Percentiles rank a stretch among this genome's conserved stretches.
Evolutionary conservation across 2,888 invertebrate genomes (phyloP).

Genomic region (Cheilosia grossa): DNA sequence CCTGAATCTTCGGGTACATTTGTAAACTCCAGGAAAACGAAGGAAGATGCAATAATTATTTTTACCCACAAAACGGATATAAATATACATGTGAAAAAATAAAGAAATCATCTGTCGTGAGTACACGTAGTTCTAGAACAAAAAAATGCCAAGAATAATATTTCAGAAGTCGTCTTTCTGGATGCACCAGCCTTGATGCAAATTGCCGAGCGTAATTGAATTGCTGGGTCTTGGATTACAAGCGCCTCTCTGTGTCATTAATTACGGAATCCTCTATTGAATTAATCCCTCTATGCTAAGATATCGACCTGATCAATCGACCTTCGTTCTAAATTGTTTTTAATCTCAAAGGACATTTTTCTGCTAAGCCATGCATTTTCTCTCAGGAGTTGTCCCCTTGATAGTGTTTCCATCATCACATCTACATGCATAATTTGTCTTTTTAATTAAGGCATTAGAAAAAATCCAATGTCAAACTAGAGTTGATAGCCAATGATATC

Average conservation of each 20-base stretch:
- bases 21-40: conserved; percentile 13
- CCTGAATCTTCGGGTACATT: conserved; percentile 12
- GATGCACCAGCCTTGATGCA: conserved; percentile 39
- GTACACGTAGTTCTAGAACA: conserved; percentile 68
- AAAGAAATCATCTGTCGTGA: conserved; percentile 63
- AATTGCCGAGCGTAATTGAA: conserved; percentile 62
- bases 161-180: conserved; percentile 59
- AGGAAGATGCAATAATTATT: conserved; percentile 7
- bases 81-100: conserved; percentile 17
- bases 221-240: conserved; percentile 69
- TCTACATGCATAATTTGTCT: background rate
- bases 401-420: conserved; percentile 26
- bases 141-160: conserved; percentile 40
- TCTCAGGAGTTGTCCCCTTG: conserved; percentile 25
- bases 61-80: conserved; percentile 39
- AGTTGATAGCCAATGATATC: background rate
- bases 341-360: conserved; percentile 59
- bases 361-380: conserved; percentile 52
- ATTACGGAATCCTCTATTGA: conserved; percentile 61
- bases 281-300: background rate
- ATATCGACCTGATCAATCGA: conserved; percentile 66
- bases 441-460: conserved; percentile 56
- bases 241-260: conserved; percentile 40
- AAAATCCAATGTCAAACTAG: background rate
- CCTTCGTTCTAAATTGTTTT: conserved; percentile 60